Base-by-base conservation (phyloP, 2,797 vertebrate genomes). In the Eidolon dupreanum region DNA sequence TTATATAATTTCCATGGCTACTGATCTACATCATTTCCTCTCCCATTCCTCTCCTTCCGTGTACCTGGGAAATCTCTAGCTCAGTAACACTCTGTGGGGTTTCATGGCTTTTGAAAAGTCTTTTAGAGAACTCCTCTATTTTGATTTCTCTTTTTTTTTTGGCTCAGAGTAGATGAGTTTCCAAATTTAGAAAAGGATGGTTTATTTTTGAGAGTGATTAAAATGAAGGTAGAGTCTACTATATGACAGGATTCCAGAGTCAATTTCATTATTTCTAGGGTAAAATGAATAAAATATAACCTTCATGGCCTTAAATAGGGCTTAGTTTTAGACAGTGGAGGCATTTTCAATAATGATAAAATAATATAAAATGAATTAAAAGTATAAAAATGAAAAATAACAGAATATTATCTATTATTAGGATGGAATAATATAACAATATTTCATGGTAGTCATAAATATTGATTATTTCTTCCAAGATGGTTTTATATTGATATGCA, bases 181-280 rank as follows among this genome's bases (percentile, higher is more conserved):
- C 22, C n/a, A 70, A 75, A 82, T 70, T 83, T 61, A 70, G 24
- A 38, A 61, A 82, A 68, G 11, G 13, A 26, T 43, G 17, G 41
- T 41, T 59, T 86, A 53, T 19, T 78, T 86, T 68, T 74, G 28
- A 84, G n/a, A 63, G 31, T 57, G 63, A 85, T 78, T 93, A 89
- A n/a, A 49, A 74, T 17, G 17, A 73, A 86, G 41, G 20, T 57
- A 36, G 20, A 24, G 71, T 43, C 22, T 74, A 28, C 10, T 43
- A 36, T 43, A 1, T 31, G 12, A 13, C 41, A 55, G 43, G 4
- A 46, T 38, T 20, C 33, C 26, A 57, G 85, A 63, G 16, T 68
- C 49, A 93, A 75, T 31, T 68, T 15, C 66, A 38, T 63, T 53
- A 85, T 31, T 74, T 6, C 22, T 81, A 41, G 51, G n/a, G 31